Evolutionary conservation across 2,113 vertebrate genomes (phyloP), one percentile per base, ranked within the genome.

Genomic region (Sylvietta virens): DNA sequence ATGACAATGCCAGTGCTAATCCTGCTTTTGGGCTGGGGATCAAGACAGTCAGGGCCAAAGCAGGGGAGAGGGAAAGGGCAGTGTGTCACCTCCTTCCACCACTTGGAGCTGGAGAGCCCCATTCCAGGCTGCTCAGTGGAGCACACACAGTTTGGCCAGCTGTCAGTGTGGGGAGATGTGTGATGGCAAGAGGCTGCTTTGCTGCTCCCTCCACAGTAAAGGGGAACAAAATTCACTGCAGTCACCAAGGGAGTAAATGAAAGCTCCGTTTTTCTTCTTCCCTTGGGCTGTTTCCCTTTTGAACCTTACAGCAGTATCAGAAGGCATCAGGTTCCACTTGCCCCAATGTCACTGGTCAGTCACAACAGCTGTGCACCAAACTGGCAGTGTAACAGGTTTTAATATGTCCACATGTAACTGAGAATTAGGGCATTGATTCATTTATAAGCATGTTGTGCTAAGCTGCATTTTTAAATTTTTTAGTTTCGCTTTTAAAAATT

Each of bases 1-100:
- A 7, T 10, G 27, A 17, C 31, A 31, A 22, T 0, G 0, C 10
- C 24, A 18, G 42, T 1, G 21, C 35, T 67, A 74, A 48, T 40
- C 24, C 47, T 47, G 14, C 7, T 65, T 82, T 81, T 67, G 56
- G 62, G 24, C 39, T 28, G 47, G 21, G 60, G 22, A 47, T 26
- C 40, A n/a, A 35, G 22, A 11, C 0, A 0, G 35, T 23, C 40
- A 21, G 79, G 76, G 37, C 40, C 42, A 33, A 7, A 3, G 3
- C 19, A 48, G 21, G 8, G 3, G 21, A 27, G 19, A 7, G 12
- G 17, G 22, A 56, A 39, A 30, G 20, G 26, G 27, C 6, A 2
- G 4, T 15, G 50, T 77, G 61, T 37, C 22, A 21, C n/a, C 47
- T 39, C 27, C 44, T 47, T 20, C 33, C 3, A 3, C 14, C 35